Percentiles rank a stretch among this genome's conserved stretches.
Evolutionary conservation across 2,888 invertebrate genomes (phyloP).

Genomic region (Seladonia tumulorum): DNA sequence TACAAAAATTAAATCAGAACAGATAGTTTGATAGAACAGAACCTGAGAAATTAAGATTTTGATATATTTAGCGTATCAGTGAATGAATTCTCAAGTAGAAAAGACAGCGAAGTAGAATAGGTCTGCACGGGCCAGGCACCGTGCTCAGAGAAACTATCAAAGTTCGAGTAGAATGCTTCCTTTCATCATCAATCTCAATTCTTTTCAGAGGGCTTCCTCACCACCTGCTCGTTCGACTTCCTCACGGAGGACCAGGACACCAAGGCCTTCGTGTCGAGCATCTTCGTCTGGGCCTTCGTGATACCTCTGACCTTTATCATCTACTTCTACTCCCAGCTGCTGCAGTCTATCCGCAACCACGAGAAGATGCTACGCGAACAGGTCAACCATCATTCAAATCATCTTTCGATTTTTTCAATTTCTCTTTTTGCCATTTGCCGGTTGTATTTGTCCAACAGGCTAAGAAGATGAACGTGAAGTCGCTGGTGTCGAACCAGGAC

Average conservation of each 20-base stretch:
- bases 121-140: not conserved
- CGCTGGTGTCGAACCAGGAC: slow-evolving; percentile 90
- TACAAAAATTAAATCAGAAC: too few species aligned
- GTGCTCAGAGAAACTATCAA: not conserved
- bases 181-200: not conserved
- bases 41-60: not conserved
- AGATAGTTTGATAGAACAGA: too few species aligned
- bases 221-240: slow-evolving; percentile 94
- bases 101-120: not conserved
- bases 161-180: not conserved
- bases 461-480: slow-evolving; percentile 96
- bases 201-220: slow-evolving; percentile 93
- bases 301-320: slow-evolving; percentile 92
- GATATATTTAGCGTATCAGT: not conserved
- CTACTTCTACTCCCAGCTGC: slow-evolving; percentile 94
- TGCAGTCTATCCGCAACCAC: slow-evolving; percentile 94
- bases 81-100: not conserved
- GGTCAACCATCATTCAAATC: slow-evolving; percentile 78
- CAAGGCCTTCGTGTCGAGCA: slow-evolving; percentile 90
- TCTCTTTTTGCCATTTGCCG: not conserved
- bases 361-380: slow-evolving; percentile 92
- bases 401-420: not conserved
- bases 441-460: slow-evolving; percentile 85
- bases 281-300: slow-evolving; percentile 91
- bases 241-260: slow-evolving; percentile 92